Conservation (phyloP, 53 echinoderm and acorn worm genomes). For the Stichopus horrens region DNA sequence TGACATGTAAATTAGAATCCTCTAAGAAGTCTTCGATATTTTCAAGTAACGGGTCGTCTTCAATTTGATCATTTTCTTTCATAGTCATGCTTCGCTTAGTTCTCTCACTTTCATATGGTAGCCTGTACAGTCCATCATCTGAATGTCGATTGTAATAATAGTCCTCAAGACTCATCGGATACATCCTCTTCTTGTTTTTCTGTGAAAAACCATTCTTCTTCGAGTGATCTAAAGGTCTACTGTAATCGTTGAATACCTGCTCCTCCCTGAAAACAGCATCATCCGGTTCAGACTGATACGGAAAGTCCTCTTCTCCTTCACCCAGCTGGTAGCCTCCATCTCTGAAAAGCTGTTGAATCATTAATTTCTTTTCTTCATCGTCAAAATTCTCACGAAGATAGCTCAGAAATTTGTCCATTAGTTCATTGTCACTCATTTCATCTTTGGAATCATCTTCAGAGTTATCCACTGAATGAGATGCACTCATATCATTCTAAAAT, state of each 20-base stretch:
- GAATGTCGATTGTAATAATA: neutral
- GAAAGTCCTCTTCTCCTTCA: neutral
- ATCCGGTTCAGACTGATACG: neutral
- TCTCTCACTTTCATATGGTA: neutral
- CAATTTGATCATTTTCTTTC: neutral
- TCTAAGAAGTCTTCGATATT: neutral
- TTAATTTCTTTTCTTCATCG: neutral
- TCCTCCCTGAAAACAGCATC: no score
- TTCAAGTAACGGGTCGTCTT: neutral
- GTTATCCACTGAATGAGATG: no score
- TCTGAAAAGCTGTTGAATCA: conserved; percentile 17
- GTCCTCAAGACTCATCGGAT: conserved; percentile 11
- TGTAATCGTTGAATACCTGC: conserved; percentile 11
- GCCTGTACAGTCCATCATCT: conserved; percentile 6
- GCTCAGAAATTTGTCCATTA: conserved; percentile 10
- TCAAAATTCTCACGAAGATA: conserved; percentile 32
- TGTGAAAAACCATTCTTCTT: neutral
- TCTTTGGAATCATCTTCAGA: no score
- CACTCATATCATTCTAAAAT: no score
- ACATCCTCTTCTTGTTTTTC: neutral
- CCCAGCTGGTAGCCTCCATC: neutral
- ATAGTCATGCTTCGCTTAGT: neutral
- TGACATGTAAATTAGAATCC: neutral
- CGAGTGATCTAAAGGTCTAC: neutral
- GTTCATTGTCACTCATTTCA: neutral